phyloP scores from a whole-genome alignment of 2,113 vertebrate species.

The Dolichallabes microphthalmus region DNA sequence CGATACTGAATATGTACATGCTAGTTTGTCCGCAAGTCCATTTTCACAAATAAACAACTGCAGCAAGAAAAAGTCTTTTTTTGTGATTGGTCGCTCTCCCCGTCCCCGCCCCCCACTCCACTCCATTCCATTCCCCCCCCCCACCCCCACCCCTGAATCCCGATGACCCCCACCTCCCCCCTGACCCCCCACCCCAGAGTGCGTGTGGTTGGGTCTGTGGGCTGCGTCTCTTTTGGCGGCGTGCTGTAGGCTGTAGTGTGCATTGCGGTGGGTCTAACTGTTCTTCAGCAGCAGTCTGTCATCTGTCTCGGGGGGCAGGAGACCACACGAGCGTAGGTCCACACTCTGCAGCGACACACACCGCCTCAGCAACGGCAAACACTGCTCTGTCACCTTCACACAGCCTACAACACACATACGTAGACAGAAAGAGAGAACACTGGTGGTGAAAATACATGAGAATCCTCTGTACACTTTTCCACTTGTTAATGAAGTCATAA shows the following conservation, averaged over 20 bases:
- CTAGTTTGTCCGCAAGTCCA: constrained; percentile 55
- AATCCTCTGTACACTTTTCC: background rate
- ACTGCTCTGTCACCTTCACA: constrained; percentile 84
- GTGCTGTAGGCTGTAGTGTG: constrained; percentile 37
- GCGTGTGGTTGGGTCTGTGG: background rate
- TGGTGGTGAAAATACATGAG: background rate
- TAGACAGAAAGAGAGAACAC: background rate
- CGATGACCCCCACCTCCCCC: background rate
- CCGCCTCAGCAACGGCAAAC: constrained; percentile 78
- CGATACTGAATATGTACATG: constrained; percentile 73
- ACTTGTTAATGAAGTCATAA: background rate
- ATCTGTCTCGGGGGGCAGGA: constrained; percentile 78
- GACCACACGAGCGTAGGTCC: constrained; percentile 82
- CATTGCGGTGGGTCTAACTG: constrained; percentile 73
- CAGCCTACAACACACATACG: constrained; percentile 70
- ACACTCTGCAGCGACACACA: constrained; percentile 79
- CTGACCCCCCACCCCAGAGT: background rate
- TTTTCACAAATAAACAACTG: constrained; percentile 32
- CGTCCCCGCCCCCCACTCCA: background rate
- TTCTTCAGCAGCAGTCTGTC: constrained; percentile 86
- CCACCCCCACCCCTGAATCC: background rate
- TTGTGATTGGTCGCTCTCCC: constrained; percentile 9
- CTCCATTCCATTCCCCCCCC: no score
- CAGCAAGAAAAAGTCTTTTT: constrained; percentile 29
- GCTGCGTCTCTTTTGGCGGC: background rate